These are phyloP conservation scores for Valencia hispanica DNA, from an alignment of 2,797 vertebrate genomes.

Conservation along the genomic window DNA sequence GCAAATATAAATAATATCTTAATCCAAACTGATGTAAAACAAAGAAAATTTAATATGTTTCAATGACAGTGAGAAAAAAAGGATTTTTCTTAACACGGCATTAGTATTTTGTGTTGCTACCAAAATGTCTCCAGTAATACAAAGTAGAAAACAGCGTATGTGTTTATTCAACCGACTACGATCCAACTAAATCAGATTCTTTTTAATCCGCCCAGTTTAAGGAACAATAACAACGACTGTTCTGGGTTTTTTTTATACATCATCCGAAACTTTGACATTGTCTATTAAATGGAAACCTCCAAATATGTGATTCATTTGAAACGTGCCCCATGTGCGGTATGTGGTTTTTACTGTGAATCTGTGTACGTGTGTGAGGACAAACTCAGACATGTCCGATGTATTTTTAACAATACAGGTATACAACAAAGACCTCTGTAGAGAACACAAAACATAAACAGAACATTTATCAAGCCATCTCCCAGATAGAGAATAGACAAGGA, in stretches of 20 bases:
- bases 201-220: no score
- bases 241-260: background rate
- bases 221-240: background rate
- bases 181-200: background rate
- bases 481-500: conserved; percentile 41
- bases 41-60: background rate
- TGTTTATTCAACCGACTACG: conserved; percentile 1
- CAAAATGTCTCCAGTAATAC: background rate
- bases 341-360: background rate
- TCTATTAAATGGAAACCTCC: background rate
- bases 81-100: background rate
- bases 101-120: background rate
- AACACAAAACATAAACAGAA: conserved; percentile 61
- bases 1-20: background rate
- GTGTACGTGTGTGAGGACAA: conserved; percentile 9
- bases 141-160: background rate
- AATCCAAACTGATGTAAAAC: background rate
- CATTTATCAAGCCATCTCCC: conserved; percentile 55
- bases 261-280: background rate
- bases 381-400: conserved; percentile 19
- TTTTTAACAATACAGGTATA: conserved; percentile 51
- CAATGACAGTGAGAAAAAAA: background rate
- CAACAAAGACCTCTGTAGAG: conserved; percentile 57
- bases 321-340: background rate
- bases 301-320: background rate